Evolutionary conservation across 2,113 vertebrate species (phyloP), one percentile per base, ranked within the genome.

Genomic region (Trematocara nigrifrons): DNA sequence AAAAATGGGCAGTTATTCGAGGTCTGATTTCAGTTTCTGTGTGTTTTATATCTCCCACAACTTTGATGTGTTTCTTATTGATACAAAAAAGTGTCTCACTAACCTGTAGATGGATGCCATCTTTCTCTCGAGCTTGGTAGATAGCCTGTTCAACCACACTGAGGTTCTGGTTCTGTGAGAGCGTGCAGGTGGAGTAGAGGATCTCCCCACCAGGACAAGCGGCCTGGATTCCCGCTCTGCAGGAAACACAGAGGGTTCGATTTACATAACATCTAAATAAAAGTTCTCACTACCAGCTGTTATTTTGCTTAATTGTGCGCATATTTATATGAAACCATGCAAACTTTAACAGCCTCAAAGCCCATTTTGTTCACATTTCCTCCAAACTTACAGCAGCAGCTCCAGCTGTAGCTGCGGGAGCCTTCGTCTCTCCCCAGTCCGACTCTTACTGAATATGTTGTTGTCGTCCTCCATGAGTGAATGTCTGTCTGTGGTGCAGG

Each of bases 401-500:
- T 97, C 95, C 69, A 96, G 85, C 95, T 99, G 99, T 54, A 98
- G 89, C 92, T 97, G 91, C 5, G 99, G 98, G 88, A 99, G 91
- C 91, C 79, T 95, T 87, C 97, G 97, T 16, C 98, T 96, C 91
- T 99, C 98, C 20, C 96, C 96, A 45, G 93, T 96, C 86, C 98
- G 95, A 1, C 22, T 95, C 74, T 54, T 96, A 61, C 91, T 96
- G 90, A 99, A 99, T 86, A 99, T 97, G 91, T 98, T 99, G 95
- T 99, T 99, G 3, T 98, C 97, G 0, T 98, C 96, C 84, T 99
- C 97, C 61, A 91, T 93, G 26, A 97, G 92, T 0, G 98, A 98
- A 83, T 98, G 98, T 81, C 98, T 96, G 94, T 99, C 99, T 5
- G 97, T 97, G 2, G 98, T 99, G 91, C 98, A 99, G 31, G 98